Percentiles rank a stretch among this genome's conserved stretches.
Evolutionary conservation across 2,888 invertebrate genomes (phyloP).

Genomic region (Agriopis aurantiaria): DNA sequence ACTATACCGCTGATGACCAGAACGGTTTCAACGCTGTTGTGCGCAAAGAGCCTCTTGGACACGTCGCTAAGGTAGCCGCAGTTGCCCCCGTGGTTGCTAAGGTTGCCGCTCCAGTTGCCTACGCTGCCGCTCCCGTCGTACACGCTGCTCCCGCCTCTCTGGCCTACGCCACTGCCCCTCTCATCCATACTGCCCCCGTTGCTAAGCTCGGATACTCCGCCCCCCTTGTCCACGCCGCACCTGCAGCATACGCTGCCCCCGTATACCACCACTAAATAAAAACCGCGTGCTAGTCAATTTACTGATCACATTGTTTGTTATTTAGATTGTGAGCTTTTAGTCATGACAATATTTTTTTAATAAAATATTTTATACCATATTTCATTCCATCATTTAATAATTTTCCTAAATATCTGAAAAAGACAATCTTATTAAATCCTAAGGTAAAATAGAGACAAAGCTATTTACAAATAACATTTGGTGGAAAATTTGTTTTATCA

Average conservation of each 20-base stretch:
- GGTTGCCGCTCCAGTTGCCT: constrained; percentile 53
- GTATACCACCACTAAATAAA: constrained; percentile 41
- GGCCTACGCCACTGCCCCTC: constrained; percentile 49
- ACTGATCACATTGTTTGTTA: constrained; percentile 14
- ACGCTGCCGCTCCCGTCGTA: constrained; percentile 54
- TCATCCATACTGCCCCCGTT: constrained; percentile 53
- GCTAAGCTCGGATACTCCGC: constrained; percentile 46
- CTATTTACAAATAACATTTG: no score
- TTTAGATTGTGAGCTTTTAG: constrained; percentile 16
- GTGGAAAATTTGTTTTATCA: no score
- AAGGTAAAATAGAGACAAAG: no score
- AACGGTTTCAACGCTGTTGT: constrained; percentile 84
- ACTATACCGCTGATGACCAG: constrained; percentile 79
- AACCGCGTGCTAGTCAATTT: constrained; percentile 21
- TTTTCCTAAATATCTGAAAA: no score
- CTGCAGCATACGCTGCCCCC: constrained; percentile 51
- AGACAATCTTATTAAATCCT: no score
- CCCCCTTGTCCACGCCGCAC: constrained; percentile 52
- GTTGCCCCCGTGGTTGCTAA: constrained; percentile 48
- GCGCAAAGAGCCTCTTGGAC: constrained; percentile 72
- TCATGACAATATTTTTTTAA: constrained; percentile 20
- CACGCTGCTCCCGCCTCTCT: constrained; percentile 46
- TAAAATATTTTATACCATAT: constrained; percentile 18
- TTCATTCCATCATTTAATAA: constrained; percentile 6
- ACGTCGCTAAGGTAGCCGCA: constrained; percentile 56